Conservation (phyloP, 2,888 invertebrate genomes). For the Yponomeuta cagnagella region DNA sequence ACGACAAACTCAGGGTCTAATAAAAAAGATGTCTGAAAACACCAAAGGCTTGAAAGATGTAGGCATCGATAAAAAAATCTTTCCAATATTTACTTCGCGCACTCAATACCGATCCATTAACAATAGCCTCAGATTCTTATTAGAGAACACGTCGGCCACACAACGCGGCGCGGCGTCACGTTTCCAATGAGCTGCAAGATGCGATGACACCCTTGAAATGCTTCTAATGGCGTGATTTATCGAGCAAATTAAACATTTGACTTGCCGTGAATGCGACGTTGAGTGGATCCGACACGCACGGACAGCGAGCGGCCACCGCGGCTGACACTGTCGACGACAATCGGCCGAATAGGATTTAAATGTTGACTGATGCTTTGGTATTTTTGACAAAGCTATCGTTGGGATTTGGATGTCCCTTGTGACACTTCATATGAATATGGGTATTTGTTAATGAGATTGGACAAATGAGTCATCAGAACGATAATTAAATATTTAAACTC, state of each 20-base stretch:
- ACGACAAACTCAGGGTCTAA: no score
- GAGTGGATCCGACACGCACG: slow-evolving; percentile 74
- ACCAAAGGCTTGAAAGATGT: no score
- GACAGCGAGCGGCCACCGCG: slow-evolving; percentile 37
- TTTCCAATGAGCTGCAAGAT: slow-evolving; percentile 66
- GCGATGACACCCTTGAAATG: slow-evolving; percentile 75
- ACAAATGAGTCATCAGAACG: no score
- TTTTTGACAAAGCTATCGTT: background rate
- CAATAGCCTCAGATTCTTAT: slow-evolving; percentile 3
- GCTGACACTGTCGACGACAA: slow-evolving; percentile 19
- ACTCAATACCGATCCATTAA: background rate
- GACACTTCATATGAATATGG: background rate
- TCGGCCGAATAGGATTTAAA: background rate
- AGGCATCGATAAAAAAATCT: background rate
- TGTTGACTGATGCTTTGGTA: background rate
- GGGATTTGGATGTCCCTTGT: background rate
- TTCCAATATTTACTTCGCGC: background rate
- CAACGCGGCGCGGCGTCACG: slow-evolving; percentile 51
- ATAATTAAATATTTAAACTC: no score
- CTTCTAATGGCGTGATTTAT: slow-evolving; percentile 74
- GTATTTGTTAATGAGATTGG: no score
- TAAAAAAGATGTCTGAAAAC: no score
- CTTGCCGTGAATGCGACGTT: slow-evolving; percentile 72
- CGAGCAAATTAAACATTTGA: slow-evolving; percentile 77
- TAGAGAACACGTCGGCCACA: slow-evolving; percentile 10